These are phyloP conservation scores for Natator depressus DNA, from an alignment of 2,113 vertebrate genomes.

Conservation along the genomic window DNA sequence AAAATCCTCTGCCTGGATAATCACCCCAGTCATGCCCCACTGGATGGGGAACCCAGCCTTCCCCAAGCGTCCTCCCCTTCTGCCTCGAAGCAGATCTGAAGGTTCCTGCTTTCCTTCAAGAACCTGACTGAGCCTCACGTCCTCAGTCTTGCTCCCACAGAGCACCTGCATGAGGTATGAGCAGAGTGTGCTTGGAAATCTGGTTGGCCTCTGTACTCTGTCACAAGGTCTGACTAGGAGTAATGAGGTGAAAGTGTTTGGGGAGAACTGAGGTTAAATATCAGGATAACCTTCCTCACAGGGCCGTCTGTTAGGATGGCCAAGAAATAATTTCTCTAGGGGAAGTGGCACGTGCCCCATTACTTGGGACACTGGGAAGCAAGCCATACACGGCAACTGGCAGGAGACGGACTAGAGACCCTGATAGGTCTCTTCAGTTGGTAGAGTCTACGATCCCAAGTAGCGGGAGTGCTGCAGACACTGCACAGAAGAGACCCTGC, in stretches of 20 bases:
- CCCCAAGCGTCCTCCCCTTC: background rate
- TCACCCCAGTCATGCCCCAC: background rate
- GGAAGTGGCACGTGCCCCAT: background rate
- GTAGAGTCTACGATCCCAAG: too few relatives aligned
- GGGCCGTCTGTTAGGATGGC: background rate
- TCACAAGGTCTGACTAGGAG: background rate
- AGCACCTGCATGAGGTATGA: background rate
- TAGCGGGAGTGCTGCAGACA: too few relatives aligned
- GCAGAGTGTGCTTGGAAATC: rapidly evolving
- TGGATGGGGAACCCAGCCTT: rapidly evolving
- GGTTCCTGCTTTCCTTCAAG: background rate
- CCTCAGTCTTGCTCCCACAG: background rate
- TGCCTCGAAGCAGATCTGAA: background rate
- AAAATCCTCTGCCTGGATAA: background rate
- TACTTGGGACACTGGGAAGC: background rate
- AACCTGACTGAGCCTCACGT: background rate
- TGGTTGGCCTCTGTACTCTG: background rate
- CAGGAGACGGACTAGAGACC: too few relatives aligned
- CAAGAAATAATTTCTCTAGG: background rate
- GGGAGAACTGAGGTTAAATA: background rate
- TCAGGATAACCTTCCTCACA: background rate
- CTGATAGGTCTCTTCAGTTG: too few relatives aligned
- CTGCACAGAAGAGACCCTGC: too few relatives aligned
- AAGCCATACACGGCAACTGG: too few relatives aligned
- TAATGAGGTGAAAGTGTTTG: background rate